These are phyloP conservation scores for Xylophagus ater DNA, from an alignment of 2,888 invertebrate genomes.

Conservation along the genomic window DNA sequence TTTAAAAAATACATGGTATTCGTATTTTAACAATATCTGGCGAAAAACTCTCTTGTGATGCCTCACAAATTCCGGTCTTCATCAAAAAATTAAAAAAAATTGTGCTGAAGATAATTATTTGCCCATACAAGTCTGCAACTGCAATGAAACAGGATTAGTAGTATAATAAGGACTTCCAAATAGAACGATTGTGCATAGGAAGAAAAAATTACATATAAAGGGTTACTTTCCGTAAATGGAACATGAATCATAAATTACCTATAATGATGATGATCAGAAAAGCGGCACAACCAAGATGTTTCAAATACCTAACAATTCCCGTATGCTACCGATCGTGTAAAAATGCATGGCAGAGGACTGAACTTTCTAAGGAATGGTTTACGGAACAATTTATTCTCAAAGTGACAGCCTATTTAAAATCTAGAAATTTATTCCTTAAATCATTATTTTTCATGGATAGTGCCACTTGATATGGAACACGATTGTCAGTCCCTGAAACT, in stretches of 20 bases:
- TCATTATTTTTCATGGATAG: neutral
- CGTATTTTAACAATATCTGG: too few species aligned
- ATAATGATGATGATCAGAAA: neutral
- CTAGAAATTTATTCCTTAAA: neutral
- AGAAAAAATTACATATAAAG: neutral
- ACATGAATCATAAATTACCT: neutral
- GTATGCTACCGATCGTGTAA: too few species aligned
- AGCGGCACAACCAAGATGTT: neutral
- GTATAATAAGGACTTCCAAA: neutral
- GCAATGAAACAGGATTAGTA: neutral
- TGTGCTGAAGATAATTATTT: neutral
- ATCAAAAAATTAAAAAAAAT: neutral
- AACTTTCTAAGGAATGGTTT: neutral
- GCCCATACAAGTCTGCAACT: neutral
- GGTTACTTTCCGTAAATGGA: neutral
- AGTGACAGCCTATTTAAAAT: neutral
- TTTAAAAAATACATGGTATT: neutral
- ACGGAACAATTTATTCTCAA: neutral
- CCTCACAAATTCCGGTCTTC: neutral
- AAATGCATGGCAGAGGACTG: neutral
- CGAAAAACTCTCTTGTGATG: neutral
- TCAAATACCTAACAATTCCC: neutral
- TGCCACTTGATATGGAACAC: neutral
- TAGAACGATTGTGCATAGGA: neutral
- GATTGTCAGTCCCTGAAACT: neutral